Evolutionary conservation across 2,888 invertebrate species (phyloP), one percentile per base, ranked within the genome.

Genomic region (Drosophila cognata): DNA sequence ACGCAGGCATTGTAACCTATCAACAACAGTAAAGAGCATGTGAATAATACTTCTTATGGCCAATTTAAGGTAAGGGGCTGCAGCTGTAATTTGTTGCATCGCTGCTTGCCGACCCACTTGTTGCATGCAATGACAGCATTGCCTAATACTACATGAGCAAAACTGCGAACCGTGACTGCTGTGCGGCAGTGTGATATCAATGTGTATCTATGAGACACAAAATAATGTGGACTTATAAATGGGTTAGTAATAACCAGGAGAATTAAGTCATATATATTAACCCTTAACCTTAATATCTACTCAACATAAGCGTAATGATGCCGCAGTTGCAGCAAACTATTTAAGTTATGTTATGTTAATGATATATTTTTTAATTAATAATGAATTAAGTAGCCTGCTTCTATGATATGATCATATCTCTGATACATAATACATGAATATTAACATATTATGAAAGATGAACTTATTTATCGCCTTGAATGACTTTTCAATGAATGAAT

Each of bases 1-100:
- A 97, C 97, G 92, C 97, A 97, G 69, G 97, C 97, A 93, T 97
- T 97, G 94, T 97, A 97, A 41, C 93, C 93, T 93, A 38, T 43
- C 64, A 77, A 52, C 8, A 31, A 31, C 2, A 29, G 29, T 33
- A 60, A 56, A 63, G 51, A n/a, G 25, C 43, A 57, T 51, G 52
- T 63, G 41, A 74, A 65, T 63, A 46, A 53, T 48, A 60, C 46
- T n/a, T 52, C 13, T 50, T 46, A 55, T 59, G 50, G 11, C 35
- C 52, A 68, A 69, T 60, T 61, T 6, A 31, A 25, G 78, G 43
- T 53, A 56, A 71, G 55, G 61, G 50, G 31, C 36, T 46, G 35
- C 31, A 46, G 41, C 58, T 29, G 21, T 8, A 50, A 50, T 46
- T n/a, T 53, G 25, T 48, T 48, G 74, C 69, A 63, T 64, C 56